Conservation (phyloP, 2,113 vertebrate species). For the Hippolais icterina region DNA sequence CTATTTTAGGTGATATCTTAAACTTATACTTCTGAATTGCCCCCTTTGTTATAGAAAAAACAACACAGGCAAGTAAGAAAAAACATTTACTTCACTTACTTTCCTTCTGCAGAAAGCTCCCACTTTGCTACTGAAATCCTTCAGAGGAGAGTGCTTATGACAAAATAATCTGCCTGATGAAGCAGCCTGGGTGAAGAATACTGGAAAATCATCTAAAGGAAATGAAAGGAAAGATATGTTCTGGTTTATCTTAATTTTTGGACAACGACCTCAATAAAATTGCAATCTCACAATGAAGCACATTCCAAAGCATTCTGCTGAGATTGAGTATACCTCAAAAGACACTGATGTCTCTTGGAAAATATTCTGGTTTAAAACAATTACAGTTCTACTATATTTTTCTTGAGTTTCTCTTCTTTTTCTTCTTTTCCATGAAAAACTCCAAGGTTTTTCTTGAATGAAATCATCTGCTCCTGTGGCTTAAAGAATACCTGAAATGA, state of each 20-base stretch:
- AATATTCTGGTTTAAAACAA: constrained; percentile 36
- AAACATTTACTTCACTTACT: background rate
- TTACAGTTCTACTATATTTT: background rate
- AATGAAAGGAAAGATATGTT: background rate
- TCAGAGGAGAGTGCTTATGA: background rate
- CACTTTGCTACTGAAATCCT: background rate
- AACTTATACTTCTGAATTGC: background rate
- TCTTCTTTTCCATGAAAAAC: background rate
- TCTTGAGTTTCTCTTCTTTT: background rate
- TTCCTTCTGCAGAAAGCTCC: constrained; percentile 3
- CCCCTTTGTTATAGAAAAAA: background rate
- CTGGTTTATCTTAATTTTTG: constrained; percentile 1
- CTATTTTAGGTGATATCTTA: background rate
- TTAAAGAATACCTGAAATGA: background rate
- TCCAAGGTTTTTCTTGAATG: background rate
- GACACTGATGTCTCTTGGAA: background rate
- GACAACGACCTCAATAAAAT: constrained; percentile 20
- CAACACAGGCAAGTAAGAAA: background rate
- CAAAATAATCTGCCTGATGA: constrained; percentile 1
- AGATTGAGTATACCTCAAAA: background rate
- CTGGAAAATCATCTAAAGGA: background rate
- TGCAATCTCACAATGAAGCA: background rate
- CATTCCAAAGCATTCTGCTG: constrained; percentile 44
- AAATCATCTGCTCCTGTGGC: background rate
- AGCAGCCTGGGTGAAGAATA: background rate